A percentile compares a stretch with the other conserved stretches of the same genome.
Conservation (phyloP, 2,888 invertebrate genomes). For the Limnephilus marmoratus region DNA sequence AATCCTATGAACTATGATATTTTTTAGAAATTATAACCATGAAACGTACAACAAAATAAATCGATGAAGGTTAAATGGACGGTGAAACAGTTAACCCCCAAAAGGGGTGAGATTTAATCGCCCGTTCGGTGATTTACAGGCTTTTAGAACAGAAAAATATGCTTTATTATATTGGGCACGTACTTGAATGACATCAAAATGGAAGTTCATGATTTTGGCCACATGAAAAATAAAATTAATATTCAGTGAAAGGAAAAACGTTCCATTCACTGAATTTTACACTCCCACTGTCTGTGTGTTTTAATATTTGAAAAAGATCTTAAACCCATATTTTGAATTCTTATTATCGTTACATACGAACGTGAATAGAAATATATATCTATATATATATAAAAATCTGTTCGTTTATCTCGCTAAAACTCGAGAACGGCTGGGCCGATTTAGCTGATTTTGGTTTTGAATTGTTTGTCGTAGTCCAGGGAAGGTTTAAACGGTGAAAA, state of each 20-base stretch:
- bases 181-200: background rate
- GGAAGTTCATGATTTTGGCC: background rate
- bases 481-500: too few relatives aligned
- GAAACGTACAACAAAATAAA: constrained; percentile 53
- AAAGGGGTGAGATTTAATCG: constrained; percentile 60
- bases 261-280: background rate
- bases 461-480: too few relatives aligned
- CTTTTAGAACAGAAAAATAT: constrained; percentile 11
- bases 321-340: background rate
- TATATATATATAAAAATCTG: too few relatives aligned
- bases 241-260: background rate
- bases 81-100: constrained; percentile 61
- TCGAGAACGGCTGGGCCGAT: too few relatives aligned
- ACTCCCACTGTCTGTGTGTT: background rate
- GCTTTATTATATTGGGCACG: constrained; percentile 26
- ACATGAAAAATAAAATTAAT: background rate
- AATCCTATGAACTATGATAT: background rate
- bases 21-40: constrained; percentile 1
- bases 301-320: background rate
- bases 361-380: too few relatives aligned
- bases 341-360: background rate
- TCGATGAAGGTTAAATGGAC: constrained; percentile 60
- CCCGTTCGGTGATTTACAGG: constrained; percentile 57
- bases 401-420: too few relatives aligned
- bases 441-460: too few relatives aligned